phyloP scores from a whole-genome alignment of 2,888 invertebrate species.

The Philopedon plagiatum region DNA sequence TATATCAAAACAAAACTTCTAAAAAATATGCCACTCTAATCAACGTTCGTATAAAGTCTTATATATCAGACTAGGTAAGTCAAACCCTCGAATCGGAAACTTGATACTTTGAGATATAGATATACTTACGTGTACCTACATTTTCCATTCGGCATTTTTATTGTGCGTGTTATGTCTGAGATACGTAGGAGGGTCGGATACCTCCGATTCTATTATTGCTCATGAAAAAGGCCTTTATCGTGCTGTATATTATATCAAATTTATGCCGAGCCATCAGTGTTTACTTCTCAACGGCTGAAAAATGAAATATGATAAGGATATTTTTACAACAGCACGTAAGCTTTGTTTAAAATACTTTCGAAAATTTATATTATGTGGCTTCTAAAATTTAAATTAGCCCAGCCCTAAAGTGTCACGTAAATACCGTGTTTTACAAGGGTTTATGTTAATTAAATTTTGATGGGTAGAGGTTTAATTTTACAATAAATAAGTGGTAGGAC shows the following conservation, averaged over 20 bases:
- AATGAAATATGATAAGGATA: constrained; percentile 22
- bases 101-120: constrained; percentile 36
- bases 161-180: constrained; percentile 29
- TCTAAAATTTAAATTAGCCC: neutral
- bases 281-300: constrained; percentile 16
- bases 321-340: neutral
- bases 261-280: constrained; percentile 22
- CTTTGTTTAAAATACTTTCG: neutral
- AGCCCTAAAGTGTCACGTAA: neutral
- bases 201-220: constrained; percentile 41
- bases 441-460: too few relatives aligned
- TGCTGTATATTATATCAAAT: constrained; percentile 35
- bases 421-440: too few relatives aligned
- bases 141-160: constrained; percentile 35
- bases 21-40: neutral
- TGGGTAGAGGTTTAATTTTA: too few relatives aligned
- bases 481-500: too few relatives aligned
- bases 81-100: constrained; percentile 19
- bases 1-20: neutral
- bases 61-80: constrained; percentile 35
- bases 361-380: neutral
- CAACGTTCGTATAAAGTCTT: constrained; percentile 17
- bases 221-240: constrained; percentile 36
- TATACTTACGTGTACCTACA: constrained; percentile 30
- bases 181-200: constrained; percentile 19